These are phyloP conservation scores for Dione juno DNA, from an alignment of 2,888 invertebrate genomes.

Conservation along the genomic window DNA sequence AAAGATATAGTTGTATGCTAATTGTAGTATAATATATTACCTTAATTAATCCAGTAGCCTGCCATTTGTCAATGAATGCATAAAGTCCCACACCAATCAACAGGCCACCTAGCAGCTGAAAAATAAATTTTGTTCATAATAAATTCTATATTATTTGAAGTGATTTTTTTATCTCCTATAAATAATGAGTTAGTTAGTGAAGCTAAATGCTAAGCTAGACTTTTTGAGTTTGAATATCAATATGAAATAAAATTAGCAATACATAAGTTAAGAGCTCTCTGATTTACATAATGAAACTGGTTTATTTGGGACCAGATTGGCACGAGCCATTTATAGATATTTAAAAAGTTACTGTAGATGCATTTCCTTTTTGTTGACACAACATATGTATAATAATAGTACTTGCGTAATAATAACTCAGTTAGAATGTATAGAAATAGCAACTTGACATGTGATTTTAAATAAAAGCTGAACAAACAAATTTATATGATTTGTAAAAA, in stretches of 20 bases:
- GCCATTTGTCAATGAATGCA: slow-evolving; percentile 97
- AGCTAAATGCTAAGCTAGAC: too few species aligned
- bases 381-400: background rate
- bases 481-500: background rate
- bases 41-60: slow-evolving; percentile 92
- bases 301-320: background rate
- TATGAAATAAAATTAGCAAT: too few species aligned
- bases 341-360: background rate
- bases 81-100: slow-evolving; percentile 94
- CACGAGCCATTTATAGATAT: background rate
- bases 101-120: slow-evolving; percentile 93
- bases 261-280: background rate
- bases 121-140: slow-evolving; percentile 47
- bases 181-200: too few species aligned
- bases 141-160: too few species aligned
- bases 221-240: too few species aligned
- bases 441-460: background rate
- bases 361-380: background rate
- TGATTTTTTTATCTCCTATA: too few species aligned
- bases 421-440: background rate
- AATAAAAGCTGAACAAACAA: background rate
- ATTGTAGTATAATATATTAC: slow-evolving; percentile 53
- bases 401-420: background rate
- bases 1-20: background rate
- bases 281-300: background rate